Evolutionary conservation across 92 coral and sea anemone genomes (phyloP).

Genomic region (Nematostella vectensis): DNA sequence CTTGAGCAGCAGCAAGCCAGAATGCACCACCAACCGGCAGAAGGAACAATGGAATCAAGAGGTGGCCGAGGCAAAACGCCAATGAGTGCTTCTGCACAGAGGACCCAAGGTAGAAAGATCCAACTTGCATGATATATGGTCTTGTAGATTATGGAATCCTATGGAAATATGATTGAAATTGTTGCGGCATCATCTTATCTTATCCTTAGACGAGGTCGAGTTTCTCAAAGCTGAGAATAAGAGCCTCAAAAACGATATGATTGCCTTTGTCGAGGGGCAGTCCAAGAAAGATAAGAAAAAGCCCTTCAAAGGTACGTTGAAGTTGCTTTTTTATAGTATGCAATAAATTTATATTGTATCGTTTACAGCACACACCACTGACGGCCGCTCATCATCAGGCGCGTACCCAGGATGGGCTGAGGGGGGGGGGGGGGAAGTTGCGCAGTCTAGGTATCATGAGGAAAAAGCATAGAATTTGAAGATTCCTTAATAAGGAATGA

Average conservation of each 20-base stretch:
- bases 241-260: slow-evolving; percentile 75
- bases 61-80: slow-evolving; percentile 7
- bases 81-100: slow-evolving; percentile 27
- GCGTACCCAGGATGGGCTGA: no score
- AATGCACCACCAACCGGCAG: slow-evolving; percentile 8
- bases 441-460: no score
- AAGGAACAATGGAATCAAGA: not conserved
- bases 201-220: slow-evolving; percentile 77
- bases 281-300: slow-evolving; percentile 38
- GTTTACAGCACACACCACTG: no score
- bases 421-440: no score
- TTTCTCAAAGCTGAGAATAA: slow-evolving; percentile 76
- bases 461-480: no score
- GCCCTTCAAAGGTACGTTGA: slow-evolving; percentile 39
- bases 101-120: slow-evolving; percentile 34
- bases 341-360: not conserved
- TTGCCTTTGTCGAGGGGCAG: slow-evolving; percentile 61
- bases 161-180: no score
- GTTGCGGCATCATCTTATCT: no score
- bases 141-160: no score
- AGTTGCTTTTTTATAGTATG: not conserved
- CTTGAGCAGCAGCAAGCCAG: slow-evolving; percentile 69
- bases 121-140: no score
- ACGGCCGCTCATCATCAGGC: no score
- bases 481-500: no score